These are phyloP conservation scores for Oostethus manadensis DNA, from an alignment of 2,113 vertebrate genomes.

Conservation along the genomic window DNA sequence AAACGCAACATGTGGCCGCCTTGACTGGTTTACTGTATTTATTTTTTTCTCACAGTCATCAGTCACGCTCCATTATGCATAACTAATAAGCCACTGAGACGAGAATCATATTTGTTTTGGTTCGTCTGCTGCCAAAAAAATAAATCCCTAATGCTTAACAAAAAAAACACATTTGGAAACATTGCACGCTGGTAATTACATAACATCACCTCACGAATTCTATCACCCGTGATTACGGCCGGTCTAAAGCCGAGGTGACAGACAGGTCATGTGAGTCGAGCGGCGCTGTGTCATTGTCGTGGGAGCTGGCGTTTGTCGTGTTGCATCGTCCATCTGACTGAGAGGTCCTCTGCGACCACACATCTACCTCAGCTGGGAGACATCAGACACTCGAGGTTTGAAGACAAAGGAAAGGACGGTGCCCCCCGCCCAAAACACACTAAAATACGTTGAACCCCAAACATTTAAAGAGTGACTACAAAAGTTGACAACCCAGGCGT, in stretches of 20 bases:
- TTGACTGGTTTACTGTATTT: background rate
- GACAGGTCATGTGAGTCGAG: slow-evolving; percentile 15
- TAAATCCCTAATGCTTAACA: slow-evolving; percentile 4
- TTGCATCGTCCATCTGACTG: slow-evolving; percentile 23
- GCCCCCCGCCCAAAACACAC: no score
- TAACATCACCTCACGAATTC: background rate
- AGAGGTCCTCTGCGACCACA: slow-evolving; percentile 40
- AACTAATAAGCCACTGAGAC: slow-evolving; percentile 13
- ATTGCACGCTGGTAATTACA: background rate
- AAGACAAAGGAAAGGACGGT: slow-evolving; percentile 1
- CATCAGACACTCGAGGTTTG: slow-evolving; percentile 21
- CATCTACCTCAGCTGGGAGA: slow-evolving; percentile 39
- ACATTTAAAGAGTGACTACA: no score
- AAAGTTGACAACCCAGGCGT: no score
- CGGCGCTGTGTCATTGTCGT: slow-evolving; percentile 9
- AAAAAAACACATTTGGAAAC: background rate
- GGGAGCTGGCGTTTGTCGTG: slow-evolving; percentile 38
- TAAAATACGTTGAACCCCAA: no score
- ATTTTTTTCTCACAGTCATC: slow-evolving; percentile 15
- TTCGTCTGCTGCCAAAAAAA: slow-evolving; percentile 21
- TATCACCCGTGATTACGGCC: no score
- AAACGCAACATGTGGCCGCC: slow-evolving; percentile 14
- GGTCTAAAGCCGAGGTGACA: slow-evolving; percentile 6
- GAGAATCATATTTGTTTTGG: slow-evolving; percentile 24
- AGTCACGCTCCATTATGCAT: slow-evolving; percentile 14